These are phyloP conservation scores for Basileuterus tristriatus DNA, from an alignment of 2,797 vertebrate species.

Conservation along the genomic window DNA sequence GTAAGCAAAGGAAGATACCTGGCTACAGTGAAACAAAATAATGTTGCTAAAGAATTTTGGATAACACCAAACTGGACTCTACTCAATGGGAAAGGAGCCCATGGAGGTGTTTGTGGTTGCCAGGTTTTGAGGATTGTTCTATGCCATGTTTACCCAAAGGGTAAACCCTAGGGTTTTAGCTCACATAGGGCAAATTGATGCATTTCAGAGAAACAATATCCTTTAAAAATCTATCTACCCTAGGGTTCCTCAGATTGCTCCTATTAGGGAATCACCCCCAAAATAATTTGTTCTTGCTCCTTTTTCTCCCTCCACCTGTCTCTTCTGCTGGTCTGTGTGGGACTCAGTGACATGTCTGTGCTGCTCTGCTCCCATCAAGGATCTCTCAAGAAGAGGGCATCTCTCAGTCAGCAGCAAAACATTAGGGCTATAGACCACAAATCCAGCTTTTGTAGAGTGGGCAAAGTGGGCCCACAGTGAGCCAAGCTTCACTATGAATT, in stretches of 20 bases:
- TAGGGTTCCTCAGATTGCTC: not conserved
- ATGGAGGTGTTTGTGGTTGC: not conserved
- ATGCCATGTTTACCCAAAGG: not conserved
- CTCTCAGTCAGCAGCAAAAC: not conserved
- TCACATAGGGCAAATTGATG: no score
- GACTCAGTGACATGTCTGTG: not conserved
- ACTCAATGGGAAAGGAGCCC: not conserved
- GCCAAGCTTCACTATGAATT: not conserved
- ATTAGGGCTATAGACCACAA: not conserved
- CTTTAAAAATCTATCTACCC: no score
- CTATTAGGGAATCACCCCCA: not conserved
- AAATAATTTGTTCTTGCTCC: not conserved
- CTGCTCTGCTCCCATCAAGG: not conserved
- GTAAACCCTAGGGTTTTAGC: no score
- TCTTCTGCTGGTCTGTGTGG: not conserved
- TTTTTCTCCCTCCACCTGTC: rapidly evolving
- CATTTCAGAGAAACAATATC: no score
- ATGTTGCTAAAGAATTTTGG: not conserved
- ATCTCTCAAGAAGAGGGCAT: not conserved
- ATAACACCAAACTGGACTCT: not conserved
- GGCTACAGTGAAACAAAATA: not conserved
- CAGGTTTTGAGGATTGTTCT: not conserved
- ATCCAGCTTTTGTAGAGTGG: not conserved
- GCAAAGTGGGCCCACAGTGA: not conserved
- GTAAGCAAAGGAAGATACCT: not conserved